Evolutionary conservation across 2,113 vertebrate species (phyloP), one percentile per base, ranked within the genome.

Genomic region (Gadus macrocephalus): DNA sequence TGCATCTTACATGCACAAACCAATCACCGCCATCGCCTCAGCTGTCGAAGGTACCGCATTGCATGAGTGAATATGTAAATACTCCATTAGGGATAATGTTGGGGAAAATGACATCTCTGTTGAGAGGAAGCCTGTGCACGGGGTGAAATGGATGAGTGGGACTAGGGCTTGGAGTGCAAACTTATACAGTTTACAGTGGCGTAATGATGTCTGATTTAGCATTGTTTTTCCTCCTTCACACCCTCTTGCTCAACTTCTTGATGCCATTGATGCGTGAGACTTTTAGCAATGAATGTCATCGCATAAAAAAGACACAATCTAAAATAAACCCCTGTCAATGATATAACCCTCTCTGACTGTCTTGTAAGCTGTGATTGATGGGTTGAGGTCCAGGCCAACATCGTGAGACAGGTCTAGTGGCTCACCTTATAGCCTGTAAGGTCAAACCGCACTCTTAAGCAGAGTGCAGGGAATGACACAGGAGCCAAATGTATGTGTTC

Each of bases 311-410:
- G 31, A 35, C 31, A 35, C 4, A 35, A 35, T 35, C 6, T 1
- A 35, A 35, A 35, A 35, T 7, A 35, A 35, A 35, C 4, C 25
- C 25, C 25, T 4, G 31, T 35, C 4, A 35, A 35, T 35, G 31
- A 35, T 35, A 64, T 31, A 53, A 17, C 19, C 15, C 15, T 69
- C 17, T 61, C 56, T 25, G 9, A 8, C 17, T 8, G 28, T 42
- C 25, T 60, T 61, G 31, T 49, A 58, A 20, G 68, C 62, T 68
- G 35, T 55, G 69, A 68, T 71, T 68, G 72, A 74, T 68, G 70
- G 55, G 53, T 56, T 67, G 64, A 73, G 11, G 67, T 17, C 55
- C 15, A 42, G 63, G 16, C 19, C 42, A 14, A n/a, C 2, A 2
- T 27, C 1, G 67, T 62, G 61, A 56, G 14, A 6, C 31, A 16